These are phyloP conservation scores for Clostera curtula DNA, from an alignment of 2,888 invertebrate species.

Conservation along the genomic window DNA sequence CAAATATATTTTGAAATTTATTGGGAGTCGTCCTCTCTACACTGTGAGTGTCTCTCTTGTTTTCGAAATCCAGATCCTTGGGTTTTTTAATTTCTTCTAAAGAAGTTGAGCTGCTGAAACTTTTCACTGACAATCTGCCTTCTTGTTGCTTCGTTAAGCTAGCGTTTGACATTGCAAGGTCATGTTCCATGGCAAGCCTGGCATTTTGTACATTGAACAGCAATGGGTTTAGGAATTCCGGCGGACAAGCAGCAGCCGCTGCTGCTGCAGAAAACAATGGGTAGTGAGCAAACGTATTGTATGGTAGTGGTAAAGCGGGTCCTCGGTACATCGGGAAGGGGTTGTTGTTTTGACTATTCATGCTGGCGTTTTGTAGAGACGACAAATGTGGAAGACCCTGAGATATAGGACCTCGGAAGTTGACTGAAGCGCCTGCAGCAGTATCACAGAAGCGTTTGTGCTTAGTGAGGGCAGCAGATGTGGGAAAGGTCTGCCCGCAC, in stretches of 20 bases:
- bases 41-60: conserved; percentile 40
- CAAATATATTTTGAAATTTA: conserved; percentile 49
- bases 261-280: conserved; percentile 70
- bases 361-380: conserved; percentile 54
- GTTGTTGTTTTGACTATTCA: conserved; percentile 63
- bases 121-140: conserved; percentile 59
- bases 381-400: conserved; percentile 60
- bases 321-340: conserved; percentile 85
- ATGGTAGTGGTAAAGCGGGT: conserved; percentile 76
- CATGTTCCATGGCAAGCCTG: conserved; percentile 66
- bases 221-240: conserved; percentile 78
- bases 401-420: conserved; percentile 61
- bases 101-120: conserved; percentile 60
- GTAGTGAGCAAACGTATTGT: conserved; percentile 78
- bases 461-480: conserved; percentile 93
- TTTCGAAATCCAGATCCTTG: conserved; percentile 49
- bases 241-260: conserved; percentile 70
- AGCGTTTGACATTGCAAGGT: conserved; percentile 67
- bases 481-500: conserved; percentile 94
- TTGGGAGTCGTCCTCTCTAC: conserved; percentile 75
- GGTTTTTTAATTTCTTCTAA: conserved; percentile 54
- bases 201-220: conserved; percentile 77
- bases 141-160: conserved; percentile 70
- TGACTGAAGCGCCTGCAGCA: conserved; percentile 67
- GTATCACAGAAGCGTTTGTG: conserved; percentile 98